These are phyloP conservation scores for Sminthopsis crassicaudata DNA, from an alignment of 2,113 vertebrate genomes.

Conservation along the genomic window DNA sequence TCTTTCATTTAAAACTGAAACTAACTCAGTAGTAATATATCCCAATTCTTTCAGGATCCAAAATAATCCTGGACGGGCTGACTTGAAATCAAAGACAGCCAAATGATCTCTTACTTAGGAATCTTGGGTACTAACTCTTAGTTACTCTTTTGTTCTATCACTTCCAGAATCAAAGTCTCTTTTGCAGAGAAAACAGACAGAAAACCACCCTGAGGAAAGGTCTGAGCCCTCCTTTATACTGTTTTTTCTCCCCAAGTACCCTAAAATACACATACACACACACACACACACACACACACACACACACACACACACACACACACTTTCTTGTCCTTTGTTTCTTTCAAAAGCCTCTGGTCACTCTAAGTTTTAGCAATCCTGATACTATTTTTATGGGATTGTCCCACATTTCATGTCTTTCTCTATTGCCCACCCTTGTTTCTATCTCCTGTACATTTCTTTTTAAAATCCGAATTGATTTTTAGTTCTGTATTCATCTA, in stretches of 20 bases:
- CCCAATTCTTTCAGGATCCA: background rate
- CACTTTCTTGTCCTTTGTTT: background rate
- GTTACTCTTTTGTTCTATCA: background rate
- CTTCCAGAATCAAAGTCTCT: background rate
- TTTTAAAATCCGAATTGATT: background rate
- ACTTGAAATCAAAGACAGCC: background rate
- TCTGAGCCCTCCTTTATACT: background rate
- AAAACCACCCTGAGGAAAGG: background rate
- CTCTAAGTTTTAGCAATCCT: background rate
- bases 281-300: too few species aligned
- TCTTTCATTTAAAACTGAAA: background rate
- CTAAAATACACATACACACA: background rate
- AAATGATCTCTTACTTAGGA: background rate
- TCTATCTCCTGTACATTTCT: background rate
- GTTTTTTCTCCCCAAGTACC: background rate
- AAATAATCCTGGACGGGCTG: background rate
- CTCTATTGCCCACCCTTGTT: background rate
- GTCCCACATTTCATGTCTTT: background rate
- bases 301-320: background rate
- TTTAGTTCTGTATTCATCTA: background rate
- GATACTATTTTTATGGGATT: background rate
- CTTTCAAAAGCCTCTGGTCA: background rate
- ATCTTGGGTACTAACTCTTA: background rate
- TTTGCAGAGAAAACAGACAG: background rate
- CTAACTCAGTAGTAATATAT: background rate